Conservation (phyloP, 1,140 invertebrate species). For the Steinernema khuongi region DNA sequence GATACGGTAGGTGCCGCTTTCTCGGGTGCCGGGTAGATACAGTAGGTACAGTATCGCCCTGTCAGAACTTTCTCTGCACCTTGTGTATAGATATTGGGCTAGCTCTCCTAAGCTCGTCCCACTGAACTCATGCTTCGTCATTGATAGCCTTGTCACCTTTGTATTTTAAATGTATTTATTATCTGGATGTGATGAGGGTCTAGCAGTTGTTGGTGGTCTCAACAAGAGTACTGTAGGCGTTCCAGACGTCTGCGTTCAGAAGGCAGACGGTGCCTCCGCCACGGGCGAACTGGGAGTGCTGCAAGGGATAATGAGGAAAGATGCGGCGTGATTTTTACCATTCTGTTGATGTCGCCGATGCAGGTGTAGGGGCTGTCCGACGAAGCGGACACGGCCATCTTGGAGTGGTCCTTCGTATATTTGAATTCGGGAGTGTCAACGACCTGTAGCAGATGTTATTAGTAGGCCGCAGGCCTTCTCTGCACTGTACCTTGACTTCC, state of each 20-base stretch:
- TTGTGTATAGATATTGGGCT: no score
- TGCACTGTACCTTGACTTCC: constrained; percentile 16
- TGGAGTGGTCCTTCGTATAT: constrained; percentile 46
- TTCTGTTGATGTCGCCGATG: constrained; percentile 47
- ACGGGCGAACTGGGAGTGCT: constrained; percentile 41
- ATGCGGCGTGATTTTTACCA: constrained; percentile 27
- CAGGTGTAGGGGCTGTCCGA: constrained; percentile 30
- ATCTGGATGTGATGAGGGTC: no score
- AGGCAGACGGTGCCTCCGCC: constrained; percentile 43
- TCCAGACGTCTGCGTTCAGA: constrained; percentile 30
- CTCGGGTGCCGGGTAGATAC: no score
- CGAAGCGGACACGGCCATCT: constrained; percentile 34
- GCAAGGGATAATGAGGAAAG: constrained; percentile 15
- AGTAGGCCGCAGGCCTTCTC: no score
- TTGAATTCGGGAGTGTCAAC: constrained; percentile 34
- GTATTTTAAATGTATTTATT: no score
- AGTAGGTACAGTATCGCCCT: no score
- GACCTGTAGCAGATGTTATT: no score
- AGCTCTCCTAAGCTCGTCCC: no score
- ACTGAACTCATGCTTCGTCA: no score
- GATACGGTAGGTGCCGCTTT: no score
- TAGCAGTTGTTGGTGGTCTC: constrained; percentile 4
- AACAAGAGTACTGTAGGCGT: constrained; percentile 31
- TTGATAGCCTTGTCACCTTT: no score
- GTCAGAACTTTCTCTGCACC: no score